Evolutionary conservation across 2,797 vertebrate species (phyloP), one percentile per base, ranked within the genome.

Genomic region (Peromyscus eremicus): DNA sequence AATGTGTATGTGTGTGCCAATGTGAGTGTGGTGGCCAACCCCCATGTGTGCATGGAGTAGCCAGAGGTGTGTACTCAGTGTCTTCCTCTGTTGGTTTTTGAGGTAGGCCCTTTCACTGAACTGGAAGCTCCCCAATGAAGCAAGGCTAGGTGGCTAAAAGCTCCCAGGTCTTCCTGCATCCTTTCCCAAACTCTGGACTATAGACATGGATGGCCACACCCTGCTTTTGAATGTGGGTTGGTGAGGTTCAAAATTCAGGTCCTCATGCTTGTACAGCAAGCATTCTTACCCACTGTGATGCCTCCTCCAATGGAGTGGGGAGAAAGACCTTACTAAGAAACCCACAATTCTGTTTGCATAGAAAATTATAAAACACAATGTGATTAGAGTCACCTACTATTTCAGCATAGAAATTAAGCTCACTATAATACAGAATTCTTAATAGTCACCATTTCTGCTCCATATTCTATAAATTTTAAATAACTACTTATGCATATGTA

Each of bases 391-490:
- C 17, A 77, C 19, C 55, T 77, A 79, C 75, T 55, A 81, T 95
- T 89, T 91, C 52, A 83, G 4, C 21, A 8, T 73, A 71, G 43
- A 95, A 88, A 92, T 73, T 62, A 92, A 55, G 0, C 29, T 94
- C n/a, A 43, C 27, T 82, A 0, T 85, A 73, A 92, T 0, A 1
- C 46, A 62, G 80, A 73, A 82, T 40, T 60, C 14, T 91, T 94
- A 80, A 34, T 66, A 2, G 9, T 90, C 27, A 80, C 10, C 60
- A 5, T 83, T 12, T 71, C 25, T 55, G 46, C 4, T 83, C 1
- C 5, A 92, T 1, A 95, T 7, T 19, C 37, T 91, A 81, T 52
- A 90, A 46, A 62, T 76, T 90, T 85, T 84, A 92, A 87, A 64
- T 68, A 32, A 81, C 40, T 0, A 75, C 21, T 29, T 19, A 71